These are phyloP conservation scores for Tragelaphus oryx DNA, from an alignment of 2,797 vertebrate genomes.

Conservation along the genomic window DNA sequence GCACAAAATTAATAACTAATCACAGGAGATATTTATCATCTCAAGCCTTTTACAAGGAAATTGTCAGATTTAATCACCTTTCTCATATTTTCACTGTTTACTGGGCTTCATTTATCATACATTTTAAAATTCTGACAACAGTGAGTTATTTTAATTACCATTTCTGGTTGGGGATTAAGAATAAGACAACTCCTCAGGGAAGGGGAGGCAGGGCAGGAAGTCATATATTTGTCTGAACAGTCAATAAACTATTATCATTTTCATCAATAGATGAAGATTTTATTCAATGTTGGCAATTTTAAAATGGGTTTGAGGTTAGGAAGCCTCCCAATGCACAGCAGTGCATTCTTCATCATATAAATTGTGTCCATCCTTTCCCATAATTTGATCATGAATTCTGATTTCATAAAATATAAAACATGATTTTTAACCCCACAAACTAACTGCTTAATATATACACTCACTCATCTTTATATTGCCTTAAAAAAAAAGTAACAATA, in stretches of 20 bases:
- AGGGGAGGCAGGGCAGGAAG: neutral
- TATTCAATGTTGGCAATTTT: neutral
- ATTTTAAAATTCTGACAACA: constrained; percentile 82
- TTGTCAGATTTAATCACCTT: constrained; percentile 91
- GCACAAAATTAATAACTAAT: constrained; percentile 90
- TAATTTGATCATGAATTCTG: neutral
- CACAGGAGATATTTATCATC: constrained; percentile 89
- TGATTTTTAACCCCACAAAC: neutral
- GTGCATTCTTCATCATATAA: neutral
- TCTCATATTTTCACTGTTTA: constrained; percentile 83
- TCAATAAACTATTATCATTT: constrained; percentile 33
- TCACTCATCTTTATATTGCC: neutral
- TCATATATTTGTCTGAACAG: neutral
- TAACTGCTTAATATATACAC: neutral
- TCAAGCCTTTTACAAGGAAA: constrained; percentile 83
- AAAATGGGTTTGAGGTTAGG: neutral
- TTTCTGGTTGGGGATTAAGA: constrained; percentile 58
- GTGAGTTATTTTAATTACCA: constrained; percentile 70
- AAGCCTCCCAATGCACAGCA: neutral
- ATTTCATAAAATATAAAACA: constrained; percentile 4
- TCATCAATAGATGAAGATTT: constrained; percentile 30
- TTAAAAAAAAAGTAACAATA: neutral
- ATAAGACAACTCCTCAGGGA: constrained; percentile 31
- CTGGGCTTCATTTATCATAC: constrained; percentile 81
- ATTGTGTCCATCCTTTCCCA: neutral